Percentiles rank a stretch among this genome's conserved stretches.
Evolutionary conservation across 2,888 invertebrate genomes (phyloP).

Genomic region (Folsomia manolachei): DNA sequence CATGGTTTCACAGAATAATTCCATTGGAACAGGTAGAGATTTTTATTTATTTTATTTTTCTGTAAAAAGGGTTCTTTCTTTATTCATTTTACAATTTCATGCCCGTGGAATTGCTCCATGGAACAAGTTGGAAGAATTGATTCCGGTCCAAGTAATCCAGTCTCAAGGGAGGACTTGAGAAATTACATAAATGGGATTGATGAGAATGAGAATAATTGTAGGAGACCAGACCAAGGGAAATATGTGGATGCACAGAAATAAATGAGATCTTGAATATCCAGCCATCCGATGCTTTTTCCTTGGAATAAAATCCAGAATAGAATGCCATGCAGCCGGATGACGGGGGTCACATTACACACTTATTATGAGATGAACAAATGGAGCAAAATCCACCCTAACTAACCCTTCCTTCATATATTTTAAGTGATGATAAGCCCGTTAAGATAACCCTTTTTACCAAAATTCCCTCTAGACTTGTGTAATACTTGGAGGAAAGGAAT

Average conservation of each 20-base stretch:
- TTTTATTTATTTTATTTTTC: neutral
- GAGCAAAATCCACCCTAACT: neutral
- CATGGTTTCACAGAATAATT: neutral
- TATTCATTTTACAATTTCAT: neutral
- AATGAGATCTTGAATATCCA: slow-evolving; percentile 6
- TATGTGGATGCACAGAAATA: too few species aligned
- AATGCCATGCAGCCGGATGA: slow-evolving; percentile 15
- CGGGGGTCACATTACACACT: slow-evolving; percentile 12
- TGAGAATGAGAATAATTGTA: neutral
- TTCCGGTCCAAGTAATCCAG: neutral
- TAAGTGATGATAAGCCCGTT: neutral
- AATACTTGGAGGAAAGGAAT: neutral
- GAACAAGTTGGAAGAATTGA: neutral
- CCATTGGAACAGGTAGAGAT: neutral
- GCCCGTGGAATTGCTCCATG: neutral
- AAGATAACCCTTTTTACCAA: neutral
- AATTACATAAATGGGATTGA: neutral
- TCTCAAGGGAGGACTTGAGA: slow-evolving; percentile 6
- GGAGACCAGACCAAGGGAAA: neutral
- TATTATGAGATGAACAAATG: neutral
- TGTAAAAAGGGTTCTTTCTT: neutral
- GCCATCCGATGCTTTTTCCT: neutral
- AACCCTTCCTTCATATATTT: too few species aligned
- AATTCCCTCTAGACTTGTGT: neutral
- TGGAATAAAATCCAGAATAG: too few species aligned